A percentile compares a stretch with the other conserved stretches of the same genome.
Evolutionary conservation across 2,888 invertebrate genomes (phyloP).

Genomic region (Harpalus rufipes): DNA sequence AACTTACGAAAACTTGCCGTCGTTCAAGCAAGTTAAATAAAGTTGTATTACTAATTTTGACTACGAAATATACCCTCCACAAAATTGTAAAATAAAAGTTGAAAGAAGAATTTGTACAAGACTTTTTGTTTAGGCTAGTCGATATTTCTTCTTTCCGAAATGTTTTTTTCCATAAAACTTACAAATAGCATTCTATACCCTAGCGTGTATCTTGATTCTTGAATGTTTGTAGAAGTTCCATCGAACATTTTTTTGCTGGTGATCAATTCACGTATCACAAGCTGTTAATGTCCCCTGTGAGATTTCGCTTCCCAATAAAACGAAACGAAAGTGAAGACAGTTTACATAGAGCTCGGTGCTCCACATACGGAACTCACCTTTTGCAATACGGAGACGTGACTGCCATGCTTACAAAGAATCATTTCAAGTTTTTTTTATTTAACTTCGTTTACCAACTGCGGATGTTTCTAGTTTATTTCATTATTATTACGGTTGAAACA

Average conservation of each 20-base stretch:
- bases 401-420: neutral
- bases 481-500: neutral
- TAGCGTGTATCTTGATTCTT: neutral
- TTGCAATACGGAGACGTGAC: neutral
- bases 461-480: neutral
- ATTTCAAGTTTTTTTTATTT: neutral
- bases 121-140: neutral
- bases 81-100: too few relatives aligned
- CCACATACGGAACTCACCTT: neutral
- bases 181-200: neutral
- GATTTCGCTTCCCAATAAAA: neutral
- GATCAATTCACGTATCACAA: neutral
- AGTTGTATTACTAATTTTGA: too few relatives aligned
- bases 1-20: too few relatives aligned
- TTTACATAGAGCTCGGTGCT: neutral
- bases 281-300: conserved; percentile 1
- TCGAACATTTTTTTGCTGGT: neutral
- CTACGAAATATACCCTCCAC: too few relatives aligned
- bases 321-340: neutral
- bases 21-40: too few relatives aligned
- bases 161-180: neutral
- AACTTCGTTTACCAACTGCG: neutral
- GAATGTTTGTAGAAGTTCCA: neutral
- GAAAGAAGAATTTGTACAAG: too few relatives aligned
- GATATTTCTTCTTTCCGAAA: too few relatives aligned